These are phyloP conservation scores for Cariama cristata DNA, from an alignment of 2,113 vertebrate species.

Conservation along the genomic window DNA sequence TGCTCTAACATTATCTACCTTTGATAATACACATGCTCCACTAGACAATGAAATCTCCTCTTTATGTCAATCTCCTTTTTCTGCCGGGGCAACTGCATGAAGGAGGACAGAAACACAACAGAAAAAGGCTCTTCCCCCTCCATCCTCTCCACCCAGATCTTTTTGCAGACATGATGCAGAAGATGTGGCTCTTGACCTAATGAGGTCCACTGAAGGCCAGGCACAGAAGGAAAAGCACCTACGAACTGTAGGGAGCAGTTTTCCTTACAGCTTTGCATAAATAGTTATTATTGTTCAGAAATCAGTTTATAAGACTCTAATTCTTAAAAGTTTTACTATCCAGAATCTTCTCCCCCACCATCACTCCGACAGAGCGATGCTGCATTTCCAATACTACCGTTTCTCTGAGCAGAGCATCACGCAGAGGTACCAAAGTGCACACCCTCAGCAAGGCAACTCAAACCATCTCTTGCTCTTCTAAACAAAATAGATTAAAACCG, in stretches of 20 bases:
- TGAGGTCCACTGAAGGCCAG: not conserved
- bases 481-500: not conserved
- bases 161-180: not conserved
- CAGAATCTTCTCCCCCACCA: not conserved
- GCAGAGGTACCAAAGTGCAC: accelerated
- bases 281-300: not conserved
- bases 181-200: not conserved
- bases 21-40: not conserved
- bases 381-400: not conserved
- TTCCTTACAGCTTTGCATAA: not conserved
- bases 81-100: not conserved
- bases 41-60: not conserved
- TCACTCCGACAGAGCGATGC: not conserved
- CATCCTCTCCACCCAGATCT: not conserved
- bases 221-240: not conserved
- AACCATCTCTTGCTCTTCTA: not conserved
- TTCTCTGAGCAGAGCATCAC: not conserved
- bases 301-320: not conserved
- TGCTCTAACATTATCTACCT: not conserved
- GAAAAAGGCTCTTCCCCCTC: not conserved
- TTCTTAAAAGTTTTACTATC: not conserved
- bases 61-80: not conserved
- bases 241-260: not conserved
- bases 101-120: not conserved
- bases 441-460: not conserved